Percentiles rank a stretch among this genome's conserved stretches.
phyloP scores from a whole-genome alignment of 2,113 vertebrate genomes.

The Ranitomeya imitator region DNA sequence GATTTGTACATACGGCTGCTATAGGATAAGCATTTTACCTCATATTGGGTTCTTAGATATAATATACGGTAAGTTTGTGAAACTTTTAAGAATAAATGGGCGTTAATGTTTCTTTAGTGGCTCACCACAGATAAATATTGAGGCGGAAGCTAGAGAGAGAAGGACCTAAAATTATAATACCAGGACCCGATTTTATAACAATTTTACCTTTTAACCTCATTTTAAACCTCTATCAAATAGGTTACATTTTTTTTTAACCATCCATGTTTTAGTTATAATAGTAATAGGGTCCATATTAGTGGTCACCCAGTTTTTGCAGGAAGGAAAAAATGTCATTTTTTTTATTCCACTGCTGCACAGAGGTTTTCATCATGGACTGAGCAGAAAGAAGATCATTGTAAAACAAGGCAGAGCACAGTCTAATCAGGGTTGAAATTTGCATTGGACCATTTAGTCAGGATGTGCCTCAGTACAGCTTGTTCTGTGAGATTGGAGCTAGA shows the following conservation, averaged over 20 bases:
- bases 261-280: background rate
- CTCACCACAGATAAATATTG: background rate
- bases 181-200: no score
- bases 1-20: background rate
- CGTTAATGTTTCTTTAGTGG: background rate
- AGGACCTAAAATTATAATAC: no score
- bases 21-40: background rate
- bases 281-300: background rate
- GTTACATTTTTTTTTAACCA: background rate
- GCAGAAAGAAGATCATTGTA: constrained; percentile 28
- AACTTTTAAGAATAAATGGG: background rate
- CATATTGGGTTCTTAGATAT: background rate
- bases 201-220: no score
- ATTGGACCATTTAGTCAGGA: constrained; percentile 44
- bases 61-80: background rate
- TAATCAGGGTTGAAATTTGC: constrained; percentile 27
- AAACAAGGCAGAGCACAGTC: constrained; percentile 21
- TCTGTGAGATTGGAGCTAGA: constrained; percentile 39
- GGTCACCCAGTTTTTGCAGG: background rate
- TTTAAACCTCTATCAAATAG: no score
- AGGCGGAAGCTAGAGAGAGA: no score
- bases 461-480: constrained; percentile 46
- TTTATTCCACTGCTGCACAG: background rate
- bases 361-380: background rate
- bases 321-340: background rate